Base-by-base conservation (phyloP, 2,797 vertebrate genomes). In the Anas bernieri region DNA sequence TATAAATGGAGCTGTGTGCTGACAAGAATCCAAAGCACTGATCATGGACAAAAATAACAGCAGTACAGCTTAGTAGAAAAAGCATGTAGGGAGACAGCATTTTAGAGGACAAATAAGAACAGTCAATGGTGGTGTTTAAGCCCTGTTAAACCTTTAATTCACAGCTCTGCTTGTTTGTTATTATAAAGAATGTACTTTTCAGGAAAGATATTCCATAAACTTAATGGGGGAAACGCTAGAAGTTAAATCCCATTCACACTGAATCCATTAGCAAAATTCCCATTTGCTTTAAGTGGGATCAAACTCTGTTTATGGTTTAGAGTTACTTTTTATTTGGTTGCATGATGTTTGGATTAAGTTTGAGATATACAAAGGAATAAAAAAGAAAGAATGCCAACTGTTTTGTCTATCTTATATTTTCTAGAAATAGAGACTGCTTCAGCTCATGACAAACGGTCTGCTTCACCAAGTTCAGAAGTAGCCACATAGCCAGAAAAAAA, bases 21-120 rank as follows among this genome's bases (percentile, higher is more conserved):
- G 63, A 77, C 91, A 82, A 91, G 85, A 90, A 82, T 88, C 43
- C 85, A 54, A 73, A 1, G 0, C 0, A 0, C 59, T 45, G 81
- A 61, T 59, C 30, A 4, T 16, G 48, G 52, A 83, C 87, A 81
- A 83, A 96, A 93, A 69, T 61, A 95, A 81, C 59, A 70, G 70
- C 28, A 48, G 17, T 11, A n/a, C 39, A 82, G 62, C 67, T 45
- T 73, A 81, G 69, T 18, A 73, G 55, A 52, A 83, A 64, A 95
- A 84, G n/a, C 33, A 80, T 1, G 1, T 4, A 33, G 6, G 50
- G n/a, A 96, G 35, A 83, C 41, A 59, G 69, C 30, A 45, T 67
- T 92, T 86, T 67, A 67, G 3, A 79, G 46, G 70, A 59, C 43
- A 93, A 92, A 76, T 48, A 74, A 77, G n/a, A 85, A 54, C n/a